These are phyloP conservation scores for Ispidina picta DNA, from an alignment of 2,797 vertebrate genomes.

Conservation along the genomic window DNA sequence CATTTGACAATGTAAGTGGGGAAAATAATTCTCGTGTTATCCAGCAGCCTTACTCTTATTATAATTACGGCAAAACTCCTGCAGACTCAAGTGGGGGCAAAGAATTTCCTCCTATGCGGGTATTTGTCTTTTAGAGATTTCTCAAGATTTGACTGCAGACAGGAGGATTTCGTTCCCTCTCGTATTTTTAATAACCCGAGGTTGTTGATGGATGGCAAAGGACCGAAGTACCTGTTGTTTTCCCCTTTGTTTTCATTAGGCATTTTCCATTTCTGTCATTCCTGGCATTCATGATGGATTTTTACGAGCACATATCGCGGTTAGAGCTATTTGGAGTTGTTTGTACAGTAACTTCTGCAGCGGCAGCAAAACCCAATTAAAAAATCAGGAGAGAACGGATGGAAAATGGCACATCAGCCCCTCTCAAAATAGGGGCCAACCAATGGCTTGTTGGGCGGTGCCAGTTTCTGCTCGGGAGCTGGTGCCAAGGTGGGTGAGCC, in stretches of 20 bases:
- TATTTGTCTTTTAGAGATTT: constrained; percentile 27
- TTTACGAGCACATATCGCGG: constrained; percentile 19
- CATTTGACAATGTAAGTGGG: constrained; percentile 60
- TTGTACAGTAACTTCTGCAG: neutral
- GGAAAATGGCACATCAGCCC: neutral
- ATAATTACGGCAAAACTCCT: constrained; percentile 34
- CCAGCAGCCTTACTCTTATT: constrained; percentile 39
- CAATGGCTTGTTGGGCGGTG: fast-evolving
- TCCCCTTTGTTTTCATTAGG: constrained; percentile 56
- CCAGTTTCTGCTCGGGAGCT: neutral
- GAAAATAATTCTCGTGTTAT: constrained; percentile 40
- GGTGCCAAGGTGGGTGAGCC: neutral
- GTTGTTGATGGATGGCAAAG: constrained; percentile 12
- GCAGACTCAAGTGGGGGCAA: constrained; percentile 38
- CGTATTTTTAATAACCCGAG: neutral
- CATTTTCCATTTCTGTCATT: constrained; percentile 23
- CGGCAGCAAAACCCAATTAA: neutral
- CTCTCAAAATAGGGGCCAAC: neutral
- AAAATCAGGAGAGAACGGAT: neutral
- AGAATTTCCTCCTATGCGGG: neutral
- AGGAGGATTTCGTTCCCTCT: neutral
- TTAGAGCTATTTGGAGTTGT: neutral
- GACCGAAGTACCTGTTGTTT: constrained; percentile 37
- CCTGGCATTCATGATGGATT: neutral
- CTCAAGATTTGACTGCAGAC: neutral